phyloP scores from a whole-genome alignment of 2,797 vertebrate species.

The Rachycentron canadum region DNA sequence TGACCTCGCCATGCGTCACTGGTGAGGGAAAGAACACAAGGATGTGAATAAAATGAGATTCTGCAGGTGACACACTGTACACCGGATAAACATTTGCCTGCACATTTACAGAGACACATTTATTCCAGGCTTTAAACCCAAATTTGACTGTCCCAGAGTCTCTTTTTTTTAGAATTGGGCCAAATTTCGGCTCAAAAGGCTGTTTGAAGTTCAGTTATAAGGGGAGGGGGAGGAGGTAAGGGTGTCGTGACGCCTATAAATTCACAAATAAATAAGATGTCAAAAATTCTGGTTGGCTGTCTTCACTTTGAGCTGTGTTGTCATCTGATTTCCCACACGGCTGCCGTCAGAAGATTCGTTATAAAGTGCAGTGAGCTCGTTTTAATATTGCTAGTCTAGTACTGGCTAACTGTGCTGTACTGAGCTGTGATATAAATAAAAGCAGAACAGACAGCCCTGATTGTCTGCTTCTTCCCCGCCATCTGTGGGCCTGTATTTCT shows the following conservation, averaged over 20 bases:
- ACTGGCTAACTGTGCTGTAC: background rate
- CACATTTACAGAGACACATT: background rate
- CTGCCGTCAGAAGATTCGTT: background rate
- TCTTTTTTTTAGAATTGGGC: background rate
- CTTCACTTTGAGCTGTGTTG: background rate
- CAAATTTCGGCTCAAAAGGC: background rate
- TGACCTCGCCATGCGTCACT: constrained; percentile 39
- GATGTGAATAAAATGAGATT: constrained; percentile 19
- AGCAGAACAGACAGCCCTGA: background rate
- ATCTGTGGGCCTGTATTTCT: background rate
- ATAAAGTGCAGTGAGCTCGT: background rate
- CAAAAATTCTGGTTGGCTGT: background rate
- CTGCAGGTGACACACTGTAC: constrained; percentile 17
- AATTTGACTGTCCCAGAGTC: background rate
- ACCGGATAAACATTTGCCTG: background rate
- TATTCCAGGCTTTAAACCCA: background rate
- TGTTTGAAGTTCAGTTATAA: background rate
- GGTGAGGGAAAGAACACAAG: constrained; percentile 34
- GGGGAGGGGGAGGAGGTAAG: background rate
- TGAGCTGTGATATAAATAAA: constrained; percentile 1
- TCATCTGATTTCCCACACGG: background rate
- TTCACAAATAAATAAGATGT: background rate
- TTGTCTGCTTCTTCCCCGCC: background rate
- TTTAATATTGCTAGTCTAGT: background rate
- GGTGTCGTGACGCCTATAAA: background rate